Evolutionary conservation across 2,888 invertebrate genomes (phyloP), one percentile per base, ranked within the genome.

Genomic region (Acronicta aceris): DNA sequence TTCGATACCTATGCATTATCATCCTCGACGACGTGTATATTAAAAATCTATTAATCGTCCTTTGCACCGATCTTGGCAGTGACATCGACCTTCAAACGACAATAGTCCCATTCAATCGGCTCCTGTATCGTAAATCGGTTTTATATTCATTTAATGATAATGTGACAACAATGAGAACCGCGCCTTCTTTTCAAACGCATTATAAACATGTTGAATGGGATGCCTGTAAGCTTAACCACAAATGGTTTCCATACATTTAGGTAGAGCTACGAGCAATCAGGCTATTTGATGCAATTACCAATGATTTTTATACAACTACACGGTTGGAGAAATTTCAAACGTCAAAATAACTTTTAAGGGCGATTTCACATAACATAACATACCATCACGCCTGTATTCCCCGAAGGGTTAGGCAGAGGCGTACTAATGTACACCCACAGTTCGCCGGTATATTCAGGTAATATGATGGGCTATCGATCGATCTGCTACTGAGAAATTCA

Each of bases 121-220:
- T 63, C 40, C 62, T 76, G 80, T 81, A 82, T 85, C 83, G 87
- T 89, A 85, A 89, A 90, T 84, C 81, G 86, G 78, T 88, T 93
- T 90, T 89, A 93, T 88, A 85, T 87, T 70, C 84, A 82, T 88
- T 88, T 88, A 85, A 93, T 91, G 86, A 83, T 86, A 86, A 90
- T 88, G 43, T 12, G 86, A 75, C 66, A 65, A 88, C 90, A 90
- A 91, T 89, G 76, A 81, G 68, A 55, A 63, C 71, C 90, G 82
- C 91, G 78, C 92, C 92, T 86, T 77, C 83, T 79, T 85, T 85
- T 82, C 74, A 87, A 78, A 79, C 66, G 74, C 69, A 79, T 81
- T 83, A 81, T 87, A 78, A 86, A 80, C 80, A 71, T 78, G 67
- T 72, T 86, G 71, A 86, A 88, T 89, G 73, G 77, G 77, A 68